Evolutionary conservation across 2,888 invertebrate species (phyloP).

Genomic region (Drosophila melanosoma): DNA sequence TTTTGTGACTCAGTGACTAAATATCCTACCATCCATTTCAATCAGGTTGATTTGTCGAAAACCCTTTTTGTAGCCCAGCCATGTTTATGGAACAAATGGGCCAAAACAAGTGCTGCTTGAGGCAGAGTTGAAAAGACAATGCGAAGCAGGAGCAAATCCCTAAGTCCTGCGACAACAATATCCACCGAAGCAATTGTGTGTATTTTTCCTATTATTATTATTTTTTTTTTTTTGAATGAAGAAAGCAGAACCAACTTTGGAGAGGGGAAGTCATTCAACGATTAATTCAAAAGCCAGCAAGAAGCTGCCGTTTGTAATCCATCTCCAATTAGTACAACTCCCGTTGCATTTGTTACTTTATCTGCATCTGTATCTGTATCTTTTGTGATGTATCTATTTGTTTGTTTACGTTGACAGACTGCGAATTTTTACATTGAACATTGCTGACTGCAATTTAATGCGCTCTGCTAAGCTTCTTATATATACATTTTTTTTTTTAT

Average conservation of each 20-base stretch:
- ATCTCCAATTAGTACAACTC: constrained; percentile 12
- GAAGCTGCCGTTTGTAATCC: neutral
- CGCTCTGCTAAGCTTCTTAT: constrained; percentile 44
- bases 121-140: constrained; percentile 20
- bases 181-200: neutral
- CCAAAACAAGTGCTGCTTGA: constrained; percentile 3
- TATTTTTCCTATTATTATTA: neutral
- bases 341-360: constrained; percentile 25
- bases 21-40: neutral
- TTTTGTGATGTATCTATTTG: constrained; percentile 11
- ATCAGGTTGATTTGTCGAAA: constrained; percentile 21
- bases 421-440: constrained; percentile 21
- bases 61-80: neutral
- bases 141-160: neutral
- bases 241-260: neutral
- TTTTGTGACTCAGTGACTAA: constrained; percentile 10
- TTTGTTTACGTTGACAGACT: constrained; percentile 35
- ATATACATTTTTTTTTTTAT: constrained; percentile 10
- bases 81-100: constrained; percentile 12
- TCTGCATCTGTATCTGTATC: constrained; percentile 6
- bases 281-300: constrained; percentile 24
- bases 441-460: constrained; percentile 38
- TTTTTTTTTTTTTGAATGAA: neutral
- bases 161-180: constrained; percentile 6
- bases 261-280: constrained; percentile 8